Percentiles rank a stretch among this genome's conserved stretches.
These are phyloP conservation scores for Otus sunia DNA, from an alignment of 2,113 vertebrate species.

Conservation along the genomic window DNA sequence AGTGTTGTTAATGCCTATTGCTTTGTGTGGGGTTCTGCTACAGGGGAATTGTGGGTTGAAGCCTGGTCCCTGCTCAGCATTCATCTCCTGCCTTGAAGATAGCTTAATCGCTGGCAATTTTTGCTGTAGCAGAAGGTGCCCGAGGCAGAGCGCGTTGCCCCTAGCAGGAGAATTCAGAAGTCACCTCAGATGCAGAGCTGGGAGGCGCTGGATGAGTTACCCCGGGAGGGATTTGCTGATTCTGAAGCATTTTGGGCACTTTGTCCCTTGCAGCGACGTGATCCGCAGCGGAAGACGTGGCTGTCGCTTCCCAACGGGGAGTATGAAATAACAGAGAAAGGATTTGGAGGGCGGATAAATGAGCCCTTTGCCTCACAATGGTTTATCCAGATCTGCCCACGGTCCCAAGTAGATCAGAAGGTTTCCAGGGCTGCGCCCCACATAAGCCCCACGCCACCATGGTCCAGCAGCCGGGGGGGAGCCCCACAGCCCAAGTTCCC, in stretches of 20 bases:
- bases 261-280: neutral
- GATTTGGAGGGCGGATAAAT: neutral
- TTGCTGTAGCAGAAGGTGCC: neutral
- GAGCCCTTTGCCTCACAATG: neutral
- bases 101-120: neutral
- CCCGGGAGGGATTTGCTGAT: neutral
- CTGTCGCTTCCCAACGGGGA: neutral
- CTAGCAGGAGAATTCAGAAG: neutral
- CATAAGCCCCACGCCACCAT: fast-evolving
- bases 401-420: neutral
- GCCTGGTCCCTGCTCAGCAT: neutral
- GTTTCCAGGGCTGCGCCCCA: neutral
- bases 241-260: neutral
- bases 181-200: neutral
- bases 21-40: neutral
- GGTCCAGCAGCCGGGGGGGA: neutral
- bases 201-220: neutral
- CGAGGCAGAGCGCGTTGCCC: neutral
- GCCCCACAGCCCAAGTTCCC: neutral
- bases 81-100: neutral
- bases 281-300: neutral
- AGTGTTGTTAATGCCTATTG: neutral
- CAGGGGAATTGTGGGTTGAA: neutral
- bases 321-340: neutral
- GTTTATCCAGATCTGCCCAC: neutral